Evolutionary conservation across 2,797 vertebrate species (phyloP).

Genomic region (Arvicola amphibius): DNA sequence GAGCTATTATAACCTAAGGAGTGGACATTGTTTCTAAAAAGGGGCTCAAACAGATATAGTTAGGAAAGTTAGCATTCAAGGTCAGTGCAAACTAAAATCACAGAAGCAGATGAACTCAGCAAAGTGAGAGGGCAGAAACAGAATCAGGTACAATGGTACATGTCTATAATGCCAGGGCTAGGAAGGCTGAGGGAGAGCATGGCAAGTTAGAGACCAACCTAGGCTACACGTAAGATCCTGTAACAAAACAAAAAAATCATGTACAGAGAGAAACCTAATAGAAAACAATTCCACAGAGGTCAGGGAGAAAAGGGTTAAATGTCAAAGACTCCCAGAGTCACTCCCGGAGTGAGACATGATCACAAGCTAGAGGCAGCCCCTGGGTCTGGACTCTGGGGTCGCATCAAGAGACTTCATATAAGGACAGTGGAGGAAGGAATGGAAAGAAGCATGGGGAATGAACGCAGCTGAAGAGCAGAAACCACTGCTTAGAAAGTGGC

Average conservation of each 20-base stretch:
- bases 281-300: background rate
- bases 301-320: background rate
- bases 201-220: background rate
- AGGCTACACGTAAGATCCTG: background rate
- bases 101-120: background rate
- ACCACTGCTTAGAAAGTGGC: background rate
- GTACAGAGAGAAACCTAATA: background rate
- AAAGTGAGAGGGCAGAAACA: background rate
- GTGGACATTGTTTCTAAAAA: background rate
- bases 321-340: background rate
- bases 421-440: background rate
- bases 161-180: background rate
- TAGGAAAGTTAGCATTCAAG: slow-evolving; percentile 16
- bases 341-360: background rate
- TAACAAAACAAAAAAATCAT: slow-evolving; percentile 6
- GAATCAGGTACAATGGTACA: background rate
- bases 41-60: background rate
- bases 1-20: background rate
- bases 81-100: slow-evolving; percentile 31
- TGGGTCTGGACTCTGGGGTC: background rate
- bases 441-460: background rate
- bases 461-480: background rate
- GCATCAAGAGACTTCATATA: background rate
- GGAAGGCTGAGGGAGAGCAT: background rate
- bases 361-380: background rate